phyloP scores from a whole-genome alignment of 2,888 invertebrate genomes.

The Anagyrus pseudococci region DNA sequence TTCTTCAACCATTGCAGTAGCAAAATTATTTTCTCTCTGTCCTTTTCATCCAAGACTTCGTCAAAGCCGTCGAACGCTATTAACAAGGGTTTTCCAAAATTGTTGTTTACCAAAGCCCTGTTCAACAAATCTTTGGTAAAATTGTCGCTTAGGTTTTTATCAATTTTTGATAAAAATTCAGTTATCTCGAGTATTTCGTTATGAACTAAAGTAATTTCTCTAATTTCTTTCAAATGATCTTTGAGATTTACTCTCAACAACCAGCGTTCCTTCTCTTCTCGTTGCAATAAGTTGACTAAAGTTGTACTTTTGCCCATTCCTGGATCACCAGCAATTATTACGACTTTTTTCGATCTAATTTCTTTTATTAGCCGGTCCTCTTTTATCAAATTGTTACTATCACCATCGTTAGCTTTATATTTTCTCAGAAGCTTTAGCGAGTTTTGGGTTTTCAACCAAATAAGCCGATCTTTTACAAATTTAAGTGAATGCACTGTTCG shows the following conservation, averaged over 20 bases:
- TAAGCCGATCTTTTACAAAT: not conserved
- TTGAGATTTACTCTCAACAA: not conserved
- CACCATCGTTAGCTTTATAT: not conserved
- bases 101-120: not conserved
- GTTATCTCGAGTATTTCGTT: not conserved
- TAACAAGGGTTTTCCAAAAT: not conserved
- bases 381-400: not conserved
- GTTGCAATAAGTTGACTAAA: not conserved
- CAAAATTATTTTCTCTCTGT: not conserved
- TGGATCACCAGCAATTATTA: conserved; percentile 2
- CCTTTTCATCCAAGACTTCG: not conserved
- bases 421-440: not conserved
- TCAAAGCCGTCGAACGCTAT: conserved; percentile 4
- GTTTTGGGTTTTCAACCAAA: not conserved
- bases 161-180: not conserved
- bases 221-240: not conserved
- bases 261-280: not conserved
- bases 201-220: no score
- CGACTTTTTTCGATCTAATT: not conserved
- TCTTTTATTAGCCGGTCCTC: not conserved
- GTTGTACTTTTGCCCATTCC: not conserved
- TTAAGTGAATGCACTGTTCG: no score
- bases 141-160: not conserved
- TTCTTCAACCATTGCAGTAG: not conserved
- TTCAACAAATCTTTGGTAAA: not conserved